Percentiles rank a stretch among this genome's conserved stretches.
Conservation (phyloP, 2,888 invertebrate species). For the Lasioglossum lativentre region DNA sequence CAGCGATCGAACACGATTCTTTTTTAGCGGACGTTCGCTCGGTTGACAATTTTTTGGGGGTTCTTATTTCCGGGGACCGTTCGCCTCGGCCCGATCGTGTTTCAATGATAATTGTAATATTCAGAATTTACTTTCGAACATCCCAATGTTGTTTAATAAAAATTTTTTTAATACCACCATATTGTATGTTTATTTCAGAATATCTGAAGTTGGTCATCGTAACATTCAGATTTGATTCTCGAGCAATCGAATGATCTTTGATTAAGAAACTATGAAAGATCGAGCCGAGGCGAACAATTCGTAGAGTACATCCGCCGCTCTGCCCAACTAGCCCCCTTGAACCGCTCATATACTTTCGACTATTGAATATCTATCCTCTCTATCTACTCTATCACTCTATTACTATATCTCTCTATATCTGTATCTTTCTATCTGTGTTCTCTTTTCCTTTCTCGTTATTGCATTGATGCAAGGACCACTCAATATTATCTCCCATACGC, state of each 20-base stretch:
- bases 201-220: not conserved
- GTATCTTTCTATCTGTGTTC: slow-evolving; percentile 59
- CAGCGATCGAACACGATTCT: slow-evolving; percentile 55
- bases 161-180: not conserved
- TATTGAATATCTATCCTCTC: slow-evolving; percentile 65
- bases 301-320: slow-evolving; percentile 44
- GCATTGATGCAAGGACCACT: slow-evolving; percentile 91
- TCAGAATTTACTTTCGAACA: too few relatives aligned
- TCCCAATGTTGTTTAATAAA: too few relatives aligned
- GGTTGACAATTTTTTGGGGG: slow-evolving; percentile 33
- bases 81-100: slow-evolving; percentile 45
- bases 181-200: not conserved
- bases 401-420: slow-evolving; percentile 34
- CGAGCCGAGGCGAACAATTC: slow-evolving; percentile 49
- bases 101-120: too few relatives aligned
- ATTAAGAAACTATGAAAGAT: not conserved
- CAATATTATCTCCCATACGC: slow-evolving; percentile 86
- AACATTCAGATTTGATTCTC: not conserved
- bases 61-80: slow-evolving; percentile 12
- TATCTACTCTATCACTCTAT: slow-evolving; percentile 62
- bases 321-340: slow-evolving; percentile 55
- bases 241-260: not conserved
- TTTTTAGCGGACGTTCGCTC: slow-evolving; percentile 49
- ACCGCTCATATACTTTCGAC: slow-evolving; percentile 66
- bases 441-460: slow-evolving; percentile 78